These are phyloP conservation scores for Baryphthengus martii DNA, from an alignment of 2,113 vertebrate species.

Conservation along the genomic window DNA sequence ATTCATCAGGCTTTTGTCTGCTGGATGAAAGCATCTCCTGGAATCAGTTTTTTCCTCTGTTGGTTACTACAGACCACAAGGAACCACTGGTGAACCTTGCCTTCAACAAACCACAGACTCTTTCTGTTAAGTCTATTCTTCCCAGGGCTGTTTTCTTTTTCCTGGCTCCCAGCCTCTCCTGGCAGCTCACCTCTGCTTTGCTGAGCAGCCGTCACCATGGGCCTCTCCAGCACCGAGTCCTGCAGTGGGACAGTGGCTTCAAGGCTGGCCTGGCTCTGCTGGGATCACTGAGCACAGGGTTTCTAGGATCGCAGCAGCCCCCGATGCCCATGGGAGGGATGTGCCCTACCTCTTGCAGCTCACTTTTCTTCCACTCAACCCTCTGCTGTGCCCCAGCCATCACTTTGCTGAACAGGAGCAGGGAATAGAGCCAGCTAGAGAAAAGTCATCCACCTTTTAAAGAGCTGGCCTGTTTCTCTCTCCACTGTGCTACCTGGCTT, in stretches of 20 bases:
- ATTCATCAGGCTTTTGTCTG: background rate
- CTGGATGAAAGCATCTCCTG: background rate
- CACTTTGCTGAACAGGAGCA: background rate
- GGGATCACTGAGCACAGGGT: background rate
- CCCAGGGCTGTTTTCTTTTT: background rate
- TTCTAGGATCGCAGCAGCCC: background rate
- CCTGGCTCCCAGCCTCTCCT: background rate
- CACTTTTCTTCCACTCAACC: background rate
- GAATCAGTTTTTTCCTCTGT: background rate
- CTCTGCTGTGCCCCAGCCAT: background rate
- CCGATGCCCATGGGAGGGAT: background rate
- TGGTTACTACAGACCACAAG: background rate
- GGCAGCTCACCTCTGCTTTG: background rate
- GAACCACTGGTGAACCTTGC: background rate
- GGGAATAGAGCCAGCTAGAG: background rate
- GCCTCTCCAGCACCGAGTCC: background rate
- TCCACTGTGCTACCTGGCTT: background rate
- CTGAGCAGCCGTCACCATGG: background rate
- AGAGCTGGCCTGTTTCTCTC: background rate
- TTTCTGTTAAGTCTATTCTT: background rate
- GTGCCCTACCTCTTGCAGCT: background rate
- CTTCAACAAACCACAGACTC: background rate
- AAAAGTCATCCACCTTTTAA: background rate
- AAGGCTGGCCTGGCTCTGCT: background rate
- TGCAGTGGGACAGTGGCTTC: fast-evolving